Evolutionary conservation across 2,888 invertebrate species (phyloP), one percentile per base, ranked within the genome.

Genomic region (Shargacucullia verbasci): DNA sequence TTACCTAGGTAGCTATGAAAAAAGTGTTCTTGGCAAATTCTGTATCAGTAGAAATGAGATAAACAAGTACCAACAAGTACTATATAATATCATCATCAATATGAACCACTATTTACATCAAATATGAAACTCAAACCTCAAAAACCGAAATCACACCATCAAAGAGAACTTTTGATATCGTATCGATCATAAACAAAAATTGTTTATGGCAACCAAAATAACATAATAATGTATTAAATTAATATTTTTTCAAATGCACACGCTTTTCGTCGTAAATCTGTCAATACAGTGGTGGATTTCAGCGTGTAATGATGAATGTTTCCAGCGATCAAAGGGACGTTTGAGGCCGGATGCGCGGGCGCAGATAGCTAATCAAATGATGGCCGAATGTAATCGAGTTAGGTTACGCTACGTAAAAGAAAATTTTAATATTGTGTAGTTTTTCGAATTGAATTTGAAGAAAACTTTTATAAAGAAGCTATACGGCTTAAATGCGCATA

Each of bases 291-390:
- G 53, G 35, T 62, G 67, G 65, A 50, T 59, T 75, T 75, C 70
- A 65, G 71, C 53, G 48, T 44, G 59, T 54, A 55, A 74, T 83
- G 82, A 83, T 82, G 78, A 67, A 82, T 79, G 82, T 72, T 78
- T 76, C 79, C 82, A 75, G 62, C 59, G 75, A 75, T 83, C 82
- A 82, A 82, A 82, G 78, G 57, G 65, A 61, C 56, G 66, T 61
- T 68, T 68, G 62, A 46, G 71, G 73, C 67, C 70, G 73, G 75
- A 73, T 65, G 68, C 67, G 61, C 59, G 48, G 57, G 45, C 65
- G 66, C 63, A 55, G 61, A 59, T 63, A 63, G 50, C 58, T 59
- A 59, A 74, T 61, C 68, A 68, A 71, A 71, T 60, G 57, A 55
- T 70, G 56, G 35, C 54, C 62, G 15, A 54, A n/a, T 55, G 15